phyloP scores from a whole-genome alignment of 2,113 vertebrate genomes.

The Aspidoscelis tigris region DNA sequence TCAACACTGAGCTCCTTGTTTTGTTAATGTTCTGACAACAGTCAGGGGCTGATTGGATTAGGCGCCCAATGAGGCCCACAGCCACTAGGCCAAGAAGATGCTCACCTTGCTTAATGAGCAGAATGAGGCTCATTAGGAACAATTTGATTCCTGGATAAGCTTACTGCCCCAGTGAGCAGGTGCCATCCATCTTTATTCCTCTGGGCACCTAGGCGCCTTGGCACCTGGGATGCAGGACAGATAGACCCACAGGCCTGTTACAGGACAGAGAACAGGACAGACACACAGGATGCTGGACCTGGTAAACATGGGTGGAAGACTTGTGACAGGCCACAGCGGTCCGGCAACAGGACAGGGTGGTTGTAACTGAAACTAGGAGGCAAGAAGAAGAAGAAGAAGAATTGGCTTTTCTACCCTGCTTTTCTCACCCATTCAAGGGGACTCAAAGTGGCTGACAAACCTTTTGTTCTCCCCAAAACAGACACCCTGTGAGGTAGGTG shows the following conservation, averaged over 20 bases:
- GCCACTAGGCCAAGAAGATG: background rate
- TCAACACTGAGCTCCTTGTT: no score
- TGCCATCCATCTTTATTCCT: background rate
- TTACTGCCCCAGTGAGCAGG: slow-evolving; percentile 17
- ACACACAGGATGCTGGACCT: background rate
- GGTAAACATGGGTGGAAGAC: background rate
- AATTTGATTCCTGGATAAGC: slow-evolving; percentile 11
- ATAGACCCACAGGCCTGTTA: background rate
- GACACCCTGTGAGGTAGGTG: no score
- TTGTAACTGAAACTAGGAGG: background rate
- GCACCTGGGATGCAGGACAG: background rate
- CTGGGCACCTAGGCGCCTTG: background rate
- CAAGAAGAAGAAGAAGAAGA: no score
- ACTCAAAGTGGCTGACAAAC: no score
- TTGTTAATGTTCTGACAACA: background rate
- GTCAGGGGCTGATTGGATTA: slow-evolving; percentile 15
- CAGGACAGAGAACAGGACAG: background rate
- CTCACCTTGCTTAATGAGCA: slow-evolving; percentile 17
- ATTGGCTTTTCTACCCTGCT: no score
- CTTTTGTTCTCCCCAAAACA: no score
- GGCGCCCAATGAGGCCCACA: background rate
- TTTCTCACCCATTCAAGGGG: no score
- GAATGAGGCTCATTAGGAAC: slow-evolving; percentile 30
- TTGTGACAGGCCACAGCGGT: background rate
- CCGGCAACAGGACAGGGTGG: background rate